Percentiles rank a stretch among this genome's conserved stretches.
Evolutionary conservation across 1,140 invertebrate genomes (phyloP).

Genomic region (Temnothorax longispinosus): DNA sequence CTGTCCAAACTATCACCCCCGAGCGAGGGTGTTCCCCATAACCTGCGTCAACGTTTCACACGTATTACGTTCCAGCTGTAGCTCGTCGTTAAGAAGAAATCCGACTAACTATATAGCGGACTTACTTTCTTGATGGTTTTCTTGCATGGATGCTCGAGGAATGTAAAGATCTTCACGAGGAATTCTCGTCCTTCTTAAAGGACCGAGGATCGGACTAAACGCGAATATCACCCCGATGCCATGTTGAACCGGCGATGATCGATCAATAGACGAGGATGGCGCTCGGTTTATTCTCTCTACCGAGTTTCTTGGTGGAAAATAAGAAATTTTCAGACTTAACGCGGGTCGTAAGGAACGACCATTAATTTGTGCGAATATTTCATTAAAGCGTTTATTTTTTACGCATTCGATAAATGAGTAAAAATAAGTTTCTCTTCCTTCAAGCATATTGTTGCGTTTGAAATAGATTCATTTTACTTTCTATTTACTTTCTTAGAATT

Average conservation of each 20-base stretch:
- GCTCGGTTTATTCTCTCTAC: conserved; percentile 43
- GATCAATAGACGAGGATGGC: conserved; percentile 68
- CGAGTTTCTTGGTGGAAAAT: conserved; percentile 38
- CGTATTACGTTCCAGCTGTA: neutral
- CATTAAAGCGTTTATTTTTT: neutral
- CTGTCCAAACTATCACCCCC: conserved; percentile 15
- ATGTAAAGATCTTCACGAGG: conserved; percentile 87
- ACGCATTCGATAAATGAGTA: neutral
- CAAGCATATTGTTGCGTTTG: no score
- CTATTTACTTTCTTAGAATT: neutral
- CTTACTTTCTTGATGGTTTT: conserved; percentile 93
- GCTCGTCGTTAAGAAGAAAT: neutral
- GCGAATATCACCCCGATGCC: conserved; percentile 76
- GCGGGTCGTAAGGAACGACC: neutral
- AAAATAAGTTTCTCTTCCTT: neutral
- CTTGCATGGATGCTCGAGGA: conserved; percentile 93
- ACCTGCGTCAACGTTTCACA: conserved; percentile 52
- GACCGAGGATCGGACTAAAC: conserved; percentile 70
- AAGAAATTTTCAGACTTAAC: conserved; percentile 9
- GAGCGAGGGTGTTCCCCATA: conserved; percentile 61
- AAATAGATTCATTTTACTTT: neutral
- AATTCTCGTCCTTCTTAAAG: conserved; percentile 56
- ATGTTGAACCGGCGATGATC: conserved; percentile 70
- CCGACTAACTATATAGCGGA: conserved; percentile 61
- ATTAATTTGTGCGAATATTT: neutral